These are phyloP conservation scores for Mohoua ochrocephala DNA, from an alignment of 2,113 vertebrate species.

Conservation along the genomic window DNA sequence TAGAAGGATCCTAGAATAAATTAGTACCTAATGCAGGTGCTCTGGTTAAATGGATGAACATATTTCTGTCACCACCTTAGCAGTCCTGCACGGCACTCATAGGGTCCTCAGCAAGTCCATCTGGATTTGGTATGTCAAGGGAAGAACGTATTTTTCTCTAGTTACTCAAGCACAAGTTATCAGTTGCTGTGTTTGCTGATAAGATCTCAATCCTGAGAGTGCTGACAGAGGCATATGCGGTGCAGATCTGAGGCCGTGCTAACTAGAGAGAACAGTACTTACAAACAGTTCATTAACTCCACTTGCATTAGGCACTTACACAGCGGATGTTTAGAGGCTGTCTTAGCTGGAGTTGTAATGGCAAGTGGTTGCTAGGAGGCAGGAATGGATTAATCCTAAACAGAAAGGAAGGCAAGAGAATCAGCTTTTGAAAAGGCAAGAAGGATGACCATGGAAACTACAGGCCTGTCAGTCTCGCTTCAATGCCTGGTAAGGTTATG, in stretches of 20 bases:
- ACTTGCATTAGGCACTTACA: slow-evolving; percentile 11
- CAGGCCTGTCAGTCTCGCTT: not conserved
- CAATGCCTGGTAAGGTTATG: not conserved
- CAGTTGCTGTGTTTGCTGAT: not conserved
- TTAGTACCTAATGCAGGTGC: not conserved
- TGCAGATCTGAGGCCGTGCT: not conserved
- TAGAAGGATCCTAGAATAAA: not conserved
- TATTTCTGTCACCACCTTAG: not conserved
- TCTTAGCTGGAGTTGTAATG: not conserved
- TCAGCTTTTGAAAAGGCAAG: not conserved
- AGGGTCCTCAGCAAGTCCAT: not conserved
- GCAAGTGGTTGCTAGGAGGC: slow-evolving; percentile 20
- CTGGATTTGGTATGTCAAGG: not conserved
- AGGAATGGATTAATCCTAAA: not conserved
- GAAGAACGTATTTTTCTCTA: not conserved
- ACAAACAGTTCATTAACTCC: slow-evolving; percentile 14
- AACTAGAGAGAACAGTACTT: not conserved
- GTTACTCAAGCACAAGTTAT: not conserved
- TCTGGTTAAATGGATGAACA: not conserved
- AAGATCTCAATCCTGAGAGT: not conserved
- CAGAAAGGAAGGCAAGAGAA: not conserved
- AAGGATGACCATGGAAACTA: not conserved
- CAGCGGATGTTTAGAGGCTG: slow-evolving; percentile 22
- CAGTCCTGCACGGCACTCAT: not conserved
- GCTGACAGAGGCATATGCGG: not conserved